Base-by-base conservation (phyloP, 1,140 invertebrate species). In the Macrostomum lignano region DNA sequence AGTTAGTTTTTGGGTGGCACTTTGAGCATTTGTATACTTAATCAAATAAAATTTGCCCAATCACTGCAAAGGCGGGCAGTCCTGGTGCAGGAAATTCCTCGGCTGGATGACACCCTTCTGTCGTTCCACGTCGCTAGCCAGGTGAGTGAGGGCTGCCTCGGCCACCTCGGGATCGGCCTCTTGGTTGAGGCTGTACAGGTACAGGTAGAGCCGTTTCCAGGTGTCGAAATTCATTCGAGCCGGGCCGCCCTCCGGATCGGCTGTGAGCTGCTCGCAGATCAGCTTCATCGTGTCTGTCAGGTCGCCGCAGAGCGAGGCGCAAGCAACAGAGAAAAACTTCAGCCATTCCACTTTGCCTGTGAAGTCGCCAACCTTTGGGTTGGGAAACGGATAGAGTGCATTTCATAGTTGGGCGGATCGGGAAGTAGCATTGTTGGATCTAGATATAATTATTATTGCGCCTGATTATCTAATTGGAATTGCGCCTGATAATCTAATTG, bases 191-290 rank as follows among this genome's bases (percentile, higher is more conserved):
- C 48, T 42, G 2, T 71, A 71, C 15, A 77, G 52, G 45, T 68
- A 73, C 32, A 47, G 52, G 52, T 75, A 76, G 37, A 72, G 56
- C 21, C 60, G 55, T 19, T 68, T 48, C 48, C 74, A 75, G 17
- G 64, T 61, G 35, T 62, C 55, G 22, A 68, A 58, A 0, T 67
- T 63, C 33, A 79, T 72, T 40, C 67, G 66, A 2, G 71, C 66
- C 3, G 68, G 68, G 2, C 71, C 73, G 23, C 74, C 74, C 41
- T 74, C 71, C 1, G 73, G 70, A 47, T 78, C 73, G 38, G 69
- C 64, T 13, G 74, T 76, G 36, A 76, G 51, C 21, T 74, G 60
- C 52, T 77, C 72, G 51, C 74, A 78, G 25, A 77, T 56, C 19
- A 69, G 61, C 33, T 70, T 68, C 71, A 78, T 73, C 14, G 73